phyloP scores from a whole-genome alignment of 2,113 vertebrate genomes.

The Gavia stellata region DNA sequence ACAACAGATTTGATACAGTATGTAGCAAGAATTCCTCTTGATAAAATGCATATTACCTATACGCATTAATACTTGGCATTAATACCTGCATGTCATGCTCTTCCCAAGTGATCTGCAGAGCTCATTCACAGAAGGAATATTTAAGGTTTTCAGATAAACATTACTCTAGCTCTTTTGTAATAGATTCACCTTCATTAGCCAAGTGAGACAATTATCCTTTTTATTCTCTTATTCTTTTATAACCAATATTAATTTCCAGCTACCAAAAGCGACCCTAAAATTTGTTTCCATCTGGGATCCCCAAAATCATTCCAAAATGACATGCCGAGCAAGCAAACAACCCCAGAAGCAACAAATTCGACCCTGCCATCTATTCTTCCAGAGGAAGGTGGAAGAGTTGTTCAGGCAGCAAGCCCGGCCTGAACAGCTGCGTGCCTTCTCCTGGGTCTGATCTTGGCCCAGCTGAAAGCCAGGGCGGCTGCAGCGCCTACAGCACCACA shows the following conservation, averaged over 20 bases:
- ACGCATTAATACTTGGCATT: neutral
- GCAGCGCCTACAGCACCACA: neutral
- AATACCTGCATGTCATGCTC: neutral
- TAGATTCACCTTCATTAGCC: neutral
- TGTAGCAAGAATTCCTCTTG: neutral
- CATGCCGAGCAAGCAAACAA: neutral
- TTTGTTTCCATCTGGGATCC: neutral
- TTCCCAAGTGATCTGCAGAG: neutral
- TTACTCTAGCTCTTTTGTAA: neutral
- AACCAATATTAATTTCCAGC: neutral
- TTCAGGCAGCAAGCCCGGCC: neutral
- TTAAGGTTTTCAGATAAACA: neutral
- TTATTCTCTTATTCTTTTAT: neutral
- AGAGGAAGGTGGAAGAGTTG: neutral
- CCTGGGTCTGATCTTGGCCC: neutral
- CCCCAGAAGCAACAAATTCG: neutral
- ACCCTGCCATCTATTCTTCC: neutral
- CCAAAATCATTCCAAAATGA: neutral
- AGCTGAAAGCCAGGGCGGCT: neutral
- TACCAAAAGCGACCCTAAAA: neutral
- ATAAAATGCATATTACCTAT: neutral
- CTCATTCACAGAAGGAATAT: neutral
- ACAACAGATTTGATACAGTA: too few relatives aligned
- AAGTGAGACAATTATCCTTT: neutral
- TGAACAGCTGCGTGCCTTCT: accelerated